These are phyloP conservation scores for Antechinus stuartii DNA, from an alignment of 2,113 vertebrate genomes.

Conservation along the genomic window DNA sequence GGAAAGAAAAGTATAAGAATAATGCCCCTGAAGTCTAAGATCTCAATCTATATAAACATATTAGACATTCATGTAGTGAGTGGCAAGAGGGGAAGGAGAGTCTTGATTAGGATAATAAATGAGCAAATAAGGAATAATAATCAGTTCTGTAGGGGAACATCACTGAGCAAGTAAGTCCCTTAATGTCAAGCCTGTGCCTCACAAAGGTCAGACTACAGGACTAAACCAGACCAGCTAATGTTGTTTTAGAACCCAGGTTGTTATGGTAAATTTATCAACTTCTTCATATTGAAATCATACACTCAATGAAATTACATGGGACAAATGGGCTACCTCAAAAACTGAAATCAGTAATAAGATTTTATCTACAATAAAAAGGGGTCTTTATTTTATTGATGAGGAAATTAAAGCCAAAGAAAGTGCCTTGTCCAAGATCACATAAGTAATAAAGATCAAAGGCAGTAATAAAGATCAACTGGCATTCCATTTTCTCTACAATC, in stretches of 20 bases:
- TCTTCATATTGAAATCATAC: background rate
- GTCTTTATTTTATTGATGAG: background rate
- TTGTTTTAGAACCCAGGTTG: no score
- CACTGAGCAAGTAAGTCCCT: background rate
- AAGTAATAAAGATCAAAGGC: background rate
- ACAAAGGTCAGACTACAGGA: no score
- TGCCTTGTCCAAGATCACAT: background rate
- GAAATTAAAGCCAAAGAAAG: background rate
- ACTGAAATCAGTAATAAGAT: background rate
- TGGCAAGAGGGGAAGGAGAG: no score
- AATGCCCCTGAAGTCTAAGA: no score
- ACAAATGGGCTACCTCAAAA: background rate
- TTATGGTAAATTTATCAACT: background rate
- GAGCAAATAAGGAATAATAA: background rate
- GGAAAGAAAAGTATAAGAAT: no score
- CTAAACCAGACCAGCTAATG: no score
- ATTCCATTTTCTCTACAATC: background rate
- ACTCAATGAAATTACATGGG: background rate
- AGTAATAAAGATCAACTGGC: background rate
- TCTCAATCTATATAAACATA: no score
- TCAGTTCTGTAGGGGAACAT: background rate
- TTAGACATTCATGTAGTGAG: no score
- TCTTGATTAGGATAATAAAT: no score
- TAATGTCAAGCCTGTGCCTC: background rate
- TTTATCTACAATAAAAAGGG: background rate